A percentile compares a stretch with the other conserved stretches of the same genome.
Conservation (phyloP, 2,113 vertebrate species). For the Neolamprologus devosi region DNA sequence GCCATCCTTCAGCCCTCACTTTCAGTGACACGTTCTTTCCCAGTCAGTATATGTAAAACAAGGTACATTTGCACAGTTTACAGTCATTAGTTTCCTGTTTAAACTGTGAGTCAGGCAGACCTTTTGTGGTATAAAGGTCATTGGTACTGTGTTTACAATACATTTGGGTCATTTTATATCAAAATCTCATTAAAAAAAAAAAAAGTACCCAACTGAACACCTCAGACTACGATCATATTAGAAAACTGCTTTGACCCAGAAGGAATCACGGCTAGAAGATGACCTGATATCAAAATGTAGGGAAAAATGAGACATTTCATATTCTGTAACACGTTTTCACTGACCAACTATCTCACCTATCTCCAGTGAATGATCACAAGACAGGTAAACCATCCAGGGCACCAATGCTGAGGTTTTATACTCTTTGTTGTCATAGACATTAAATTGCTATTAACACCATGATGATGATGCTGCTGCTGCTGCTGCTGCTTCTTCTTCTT, state of each 20-base stretch:
- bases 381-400: background rate
- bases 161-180: background rate
- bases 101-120: background rate
- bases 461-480: fast-evolving
- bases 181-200: background rate
- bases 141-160: background rate
- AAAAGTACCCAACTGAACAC: background rate
- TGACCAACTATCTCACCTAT: background rate
- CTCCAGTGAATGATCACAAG: background rate
- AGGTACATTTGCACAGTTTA: background rate
- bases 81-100: background rate
- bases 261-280: background rate
- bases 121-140: background rate
- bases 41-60: background rate
- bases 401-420: background rate
- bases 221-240: background rate
- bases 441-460: background rate
- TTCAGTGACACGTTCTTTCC: background rate
- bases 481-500: background rate
- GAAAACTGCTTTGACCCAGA: background rate
- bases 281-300: background rate
- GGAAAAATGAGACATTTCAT: background rate
- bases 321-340: background rate
- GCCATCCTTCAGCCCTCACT: background rate
- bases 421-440: background rate